A percentile compares a stretch with the other conserved stretches of the same genome.
These are phyloP conservation scores for Piprites chloris DNA, from an alignment of 2,113 vertebrate species.

Conservation along the genomic window DNA sequence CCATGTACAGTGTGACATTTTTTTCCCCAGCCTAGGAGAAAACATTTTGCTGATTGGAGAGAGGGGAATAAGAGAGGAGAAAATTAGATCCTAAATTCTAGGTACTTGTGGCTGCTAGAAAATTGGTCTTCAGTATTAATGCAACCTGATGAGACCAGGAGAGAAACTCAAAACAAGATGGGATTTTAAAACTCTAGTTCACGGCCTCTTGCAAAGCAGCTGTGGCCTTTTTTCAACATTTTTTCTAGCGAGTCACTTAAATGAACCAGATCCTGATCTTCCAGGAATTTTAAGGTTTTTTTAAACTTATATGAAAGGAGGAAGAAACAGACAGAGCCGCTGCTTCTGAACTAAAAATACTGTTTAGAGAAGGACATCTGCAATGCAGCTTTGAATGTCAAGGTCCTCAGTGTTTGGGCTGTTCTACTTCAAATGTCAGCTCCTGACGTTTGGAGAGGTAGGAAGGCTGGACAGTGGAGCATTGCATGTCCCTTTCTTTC, in stretches of 20 bases:
- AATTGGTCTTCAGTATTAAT: background rate
- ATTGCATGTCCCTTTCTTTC: background rate
- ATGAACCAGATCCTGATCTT: background rate
- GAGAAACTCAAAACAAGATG: background rate
- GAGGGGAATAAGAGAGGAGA: background rate
- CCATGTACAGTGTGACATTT: accelerated
- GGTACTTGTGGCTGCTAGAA: background rate
- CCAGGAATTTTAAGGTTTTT: conserved; percentile 1
- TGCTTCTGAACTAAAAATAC: conserved; percentile 6
- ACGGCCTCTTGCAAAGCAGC: background rate
- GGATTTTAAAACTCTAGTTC: background rate
- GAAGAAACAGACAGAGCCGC: background rate
- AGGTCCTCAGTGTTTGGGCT: background rate
- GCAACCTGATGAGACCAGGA: background rate
- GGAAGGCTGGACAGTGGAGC: background rate
- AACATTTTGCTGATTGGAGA: background rate
- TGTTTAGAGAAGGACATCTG: conserved; percentile 38
- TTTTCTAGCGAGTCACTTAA: background rate
- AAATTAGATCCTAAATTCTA: background rate
- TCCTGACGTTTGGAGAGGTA: background rate
- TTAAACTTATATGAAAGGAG: background rate
- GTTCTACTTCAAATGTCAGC: background rate
- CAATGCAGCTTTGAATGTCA: background rate
- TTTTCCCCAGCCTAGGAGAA: background rate
- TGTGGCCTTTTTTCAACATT: background rate